Conservation (phyloP, 2,888 invertebrate species). For the Blomia tropicalis region DNA sequence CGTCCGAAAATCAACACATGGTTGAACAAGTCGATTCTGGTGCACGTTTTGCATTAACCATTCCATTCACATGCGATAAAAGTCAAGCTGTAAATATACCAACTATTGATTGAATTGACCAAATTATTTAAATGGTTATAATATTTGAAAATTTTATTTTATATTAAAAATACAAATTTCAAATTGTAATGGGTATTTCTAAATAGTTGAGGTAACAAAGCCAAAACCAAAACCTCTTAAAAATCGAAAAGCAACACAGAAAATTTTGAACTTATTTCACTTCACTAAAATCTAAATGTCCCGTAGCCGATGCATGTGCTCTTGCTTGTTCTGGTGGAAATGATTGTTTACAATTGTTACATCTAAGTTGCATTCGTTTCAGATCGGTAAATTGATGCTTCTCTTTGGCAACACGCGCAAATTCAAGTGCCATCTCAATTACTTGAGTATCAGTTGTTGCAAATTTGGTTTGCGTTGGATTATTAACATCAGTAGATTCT, state of each 20-base stretch:
- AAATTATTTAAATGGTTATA: not conserved
- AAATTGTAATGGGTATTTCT: no score
- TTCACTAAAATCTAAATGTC: conserved; percentile 46
- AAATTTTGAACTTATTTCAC: conserved; percentile 27
- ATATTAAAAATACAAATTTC: no score
- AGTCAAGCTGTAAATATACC: conserved; percentile 34
- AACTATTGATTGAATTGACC: not conserved
- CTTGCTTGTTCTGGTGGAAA: conserved; percentile 63
- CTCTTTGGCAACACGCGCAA: conserved; percentile 72
- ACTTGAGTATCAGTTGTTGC: conserved; percentile 54
- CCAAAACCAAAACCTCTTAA: no score
- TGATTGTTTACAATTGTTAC: conserved; percentile 57
- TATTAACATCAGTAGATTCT: conserved; percentile 49
- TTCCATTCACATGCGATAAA: conserved; percentile 68
- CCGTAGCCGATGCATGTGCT: conserved; percentile 64
- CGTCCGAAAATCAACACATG: conserved; percentile 63
- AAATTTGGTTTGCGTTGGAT: conserved; percentile 59
- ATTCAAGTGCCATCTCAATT: conserved; percentile 59
- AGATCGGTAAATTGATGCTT: conserved; percentile 80
- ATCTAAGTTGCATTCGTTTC: conserved; percentile 65
- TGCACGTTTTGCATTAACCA: conserved; percentile 59
- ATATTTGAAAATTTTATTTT: not conserved
- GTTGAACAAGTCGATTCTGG: conserved; percentile 64
- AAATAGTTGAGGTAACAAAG: no score
- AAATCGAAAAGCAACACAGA: not conserved